Conservation (phyloP, 2,113 vertebrate species). For the Tyrannus savana region DNA sequence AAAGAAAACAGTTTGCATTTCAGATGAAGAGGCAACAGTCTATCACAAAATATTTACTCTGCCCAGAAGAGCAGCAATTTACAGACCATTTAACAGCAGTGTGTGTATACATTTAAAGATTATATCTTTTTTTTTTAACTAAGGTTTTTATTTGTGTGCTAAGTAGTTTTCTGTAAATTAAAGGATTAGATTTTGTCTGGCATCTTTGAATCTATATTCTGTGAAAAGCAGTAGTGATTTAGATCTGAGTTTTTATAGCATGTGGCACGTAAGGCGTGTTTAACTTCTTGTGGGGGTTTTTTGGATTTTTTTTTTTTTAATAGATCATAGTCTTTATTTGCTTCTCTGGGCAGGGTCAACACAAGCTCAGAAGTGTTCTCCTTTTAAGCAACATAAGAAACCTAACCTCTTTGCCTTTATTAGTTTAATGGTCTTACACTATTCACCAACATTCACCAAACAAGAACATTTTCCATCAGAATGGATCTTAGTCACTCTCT, state of each 20-base stretch:
- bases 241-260: background rate
- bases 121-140: background rate
- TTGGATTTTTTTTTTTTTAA: background rate
- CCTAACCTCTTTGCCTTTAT: background rate
- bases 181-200: background rate
- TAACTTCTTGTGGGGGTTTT: background rate
- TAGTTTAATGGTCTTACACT: background rate
- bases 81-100: background rate
- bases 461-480: background rate
- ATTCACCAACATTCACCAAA: background rate
- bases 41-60: conserved; percentile 4
- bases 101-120: background rate
- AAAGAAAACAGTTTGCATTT: conserved; percentile 23
- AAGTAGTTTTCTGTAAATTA: background rate
- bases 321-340: background rate
- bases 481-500: background rate
- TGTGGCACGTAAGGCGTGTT: background rate
- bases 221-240: background rate
- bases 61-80: background rate
- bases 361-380: background rate
- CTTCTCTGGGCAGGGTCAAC: background rate
- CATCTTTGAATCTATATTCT: background rate
- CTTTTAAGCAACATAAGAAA: background rate
- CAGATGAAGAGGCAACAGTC: background rate
- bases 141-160: background rate